Evolutionary conservation across 2,113 vertebrate species (phyloP).

Genomic region (Bos taurus): ARS-UCD2.0 NC_037339.1:15744001-15744500

Average conservation of each 20-base stretch:
- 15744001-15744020: not conserved
- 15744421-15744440: not conserved
- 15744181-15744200: not conserved
- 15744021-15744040: not conserved
- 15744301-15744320: not conserved
- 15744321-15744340: not conserved
- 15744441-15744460: not conserved
- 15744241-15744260: not conserved
- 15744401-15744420: not conserved
- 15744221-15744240: not conserved
- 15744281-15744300: not conserved
- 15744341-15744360: not conserved
- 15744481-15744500: not conserved
- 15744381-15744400: not conserved
- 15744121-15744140: not conserved
- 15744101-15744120: not conserved
- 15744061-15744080: not conserved
- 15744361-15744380: not conserved
- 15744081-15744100: too few species aligned
- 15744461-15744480: not conserved
- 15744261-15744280: not conserved
- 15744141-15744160: not conserved
- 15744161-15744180: not conserved
- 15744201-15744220: not conserved
- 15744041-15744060: fast-evolving